Percentiles rank a stretch among this genome's conserved stretches.
These are phyloP conservation scores for Sitobion miscanthi DNA, from an alignment of 1,140 invertebrate species.

Conservation along the genomic window DNA sequence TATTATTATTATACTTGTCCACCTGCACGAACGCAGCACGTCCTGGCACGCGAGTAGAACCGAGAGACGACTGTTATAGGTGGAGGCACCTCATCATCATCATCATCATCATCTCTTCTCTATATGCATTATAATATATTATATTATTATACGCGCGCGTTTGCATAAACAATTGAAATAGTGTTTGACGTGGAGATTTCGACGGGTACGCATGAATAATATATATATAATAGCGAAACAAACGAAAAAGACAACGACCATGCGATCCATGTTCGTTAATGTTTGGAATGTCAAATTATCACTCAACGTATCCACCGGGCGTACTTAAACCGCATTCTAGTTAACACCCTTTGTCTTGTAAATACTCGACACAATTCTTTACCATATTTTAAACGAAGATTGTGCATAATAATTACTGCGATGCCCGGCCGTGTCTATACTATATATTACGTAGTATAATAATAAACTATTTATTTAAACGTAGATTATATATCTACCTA, in stretches of 20 bases:
- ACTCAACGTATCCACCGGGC: neutral
- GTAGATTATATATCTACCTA: too few relatives aligned
- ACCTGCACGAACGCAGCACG: neutral
- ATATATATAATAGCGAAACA: neutral
- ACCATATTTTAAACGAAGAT: neutral
- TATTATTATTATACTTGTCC: neutral
- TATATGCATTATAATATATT: too few relatives aligned
- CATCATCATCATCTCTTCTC: neutral
- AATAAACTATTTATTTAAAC: neutral
- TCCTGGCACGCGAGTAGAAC: neutral
- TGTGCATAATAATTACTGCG: neutral
- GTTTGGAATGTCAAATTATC: constrained; percentile 29
- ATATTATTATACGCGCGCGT: neutral
- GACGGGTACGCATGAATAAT: neutral
- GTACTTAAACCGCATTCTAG: neutral
- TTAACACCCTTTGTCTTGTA: constrained; percentile 2
- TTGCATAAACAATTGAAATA: neutral
- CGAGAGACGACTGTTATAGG: neutral
- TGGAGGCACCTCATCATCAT: neutral
- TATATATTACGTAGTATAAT: neutral
- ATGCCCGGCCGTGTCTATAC: neutral
- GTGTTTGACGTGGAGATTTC: neutral
- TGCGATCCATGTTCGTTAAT: neutral
- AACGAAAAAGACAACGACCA: constrained; percentile 12
- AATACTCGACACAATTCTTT: neutral